Conservation (phyloP, 2,888 invertebrate genomes). For the Clistopyga incitator region DNA sequence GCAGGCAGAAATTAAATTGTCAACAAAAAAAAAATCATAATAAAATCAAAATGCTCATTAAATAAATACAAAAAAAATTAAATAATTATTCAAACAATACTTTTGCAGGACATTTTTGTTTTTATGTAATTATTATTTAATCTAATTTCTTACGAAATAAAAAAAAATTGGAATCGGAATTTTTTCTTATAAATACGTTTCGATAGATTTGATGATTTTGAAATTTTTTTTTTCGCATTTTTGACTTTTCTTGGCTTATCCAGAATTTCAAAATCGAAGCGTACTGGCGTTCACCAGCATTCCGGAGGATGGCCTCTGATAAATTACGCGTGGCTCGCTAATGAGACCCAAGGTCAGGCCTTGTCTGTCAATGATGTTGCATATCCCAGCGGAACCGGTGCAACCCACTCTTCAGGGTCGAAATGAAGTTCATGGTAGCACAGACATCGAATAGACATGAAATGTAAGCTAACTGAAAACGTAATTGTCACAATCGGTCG, state of each 20-base stretch:
- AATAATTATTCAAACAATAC: not conserved
- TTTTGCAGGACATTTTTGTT: not conserved
- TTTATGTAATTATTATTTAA: not conserved
- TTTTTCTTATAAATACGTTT: not conserved
- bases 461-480: too few relatives aligned
- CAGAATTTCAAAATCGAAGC: not conserved
- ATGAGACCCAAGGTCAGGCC: conserved; percentile 29
- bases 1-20: not conserved
- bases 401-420: too few relatives aligned
- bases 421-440: too few relatives aligned
- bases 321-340: conserved; percentile 24
- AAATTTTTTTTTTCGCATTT: not conserved
- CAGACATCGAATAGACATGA: too few relatives aligned
- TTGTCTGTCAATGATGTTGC: not conserved
- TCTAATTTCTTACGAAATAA: not conserved
- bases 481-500: too few relatives aligned
- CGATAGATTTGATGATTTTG: not conserved
- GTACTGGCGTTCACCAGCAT: not conserved
- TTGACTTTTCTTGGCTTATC: not conserved
- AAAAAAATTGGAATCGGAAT: not conserved
- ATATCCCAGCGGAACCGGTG: too few relatives aligned
- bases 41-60: not conserved
- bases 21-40: not conserved
- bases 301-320: conserved; percentile 14
- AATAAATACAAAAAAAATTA: not conserved